Conservation (phyloP, 2,113 vertebrate genomes). For the Gopherus evgoodei region DNA sequence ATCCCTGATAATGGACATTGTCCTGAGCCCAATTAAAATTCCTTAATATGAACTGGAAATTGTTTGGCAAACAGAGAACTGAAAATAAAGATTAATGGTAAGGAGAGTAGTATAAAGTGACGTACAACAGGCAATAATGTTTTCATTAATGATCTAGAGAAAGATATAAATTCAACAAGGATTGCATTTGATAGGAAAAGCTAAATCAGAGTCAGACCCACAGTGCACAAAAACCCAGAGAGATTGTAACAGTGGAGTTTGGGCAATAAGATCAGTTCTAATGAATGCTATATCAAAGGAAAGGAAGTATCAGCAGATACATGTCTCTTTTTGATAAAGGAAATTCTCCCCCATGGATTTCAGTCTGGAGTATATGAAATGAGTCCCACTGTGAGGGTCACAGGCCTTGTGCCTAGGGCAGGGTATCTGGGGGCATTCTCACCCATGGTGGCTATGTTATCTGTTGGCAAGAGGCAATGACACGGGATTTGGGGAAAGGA, state of each 20-base stretch:
- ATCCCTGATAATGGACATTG: not conserved
- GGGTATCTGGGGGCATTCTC: no score
- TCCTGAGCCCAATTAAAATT: not conserved
- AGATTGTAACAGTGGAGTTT: rapidly evolving
- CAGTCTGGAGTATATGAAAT: not conserved
- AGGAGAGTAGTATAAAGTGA: rapidly evolving
- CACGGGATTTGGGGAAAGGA: not conserved
- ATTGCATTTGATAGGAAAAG: not conserved
- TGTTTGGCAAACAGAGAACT: not conserved
- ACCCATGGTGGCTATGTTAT: not conserved
- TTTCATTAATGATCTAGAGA: not conserved
- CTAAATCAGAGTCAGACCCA: not conserved
- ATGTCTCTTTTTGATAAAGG: no score
- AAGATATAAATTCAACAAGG: not conserved
- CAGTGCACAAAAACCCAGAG: not conserved
- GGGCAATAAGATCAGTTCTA: not conserved
- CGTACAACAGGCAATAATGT: not conserved
- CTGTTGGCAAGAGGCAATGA: not conserved
- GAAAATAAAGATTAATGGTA: not conserved
- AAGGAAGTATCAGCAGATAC: not conserved
- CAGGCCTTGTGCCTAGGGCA: not conserved
- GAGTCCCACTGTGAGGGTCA: not conserved
- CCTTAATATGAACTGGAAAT: not conserved
- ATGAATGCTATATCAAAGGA: not conserved
- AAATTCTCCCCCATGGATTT: not conserved